phyloP scores from a whole-genome alignment of 2,797 vertebrate species.

The Cygnus olor region DNA sequence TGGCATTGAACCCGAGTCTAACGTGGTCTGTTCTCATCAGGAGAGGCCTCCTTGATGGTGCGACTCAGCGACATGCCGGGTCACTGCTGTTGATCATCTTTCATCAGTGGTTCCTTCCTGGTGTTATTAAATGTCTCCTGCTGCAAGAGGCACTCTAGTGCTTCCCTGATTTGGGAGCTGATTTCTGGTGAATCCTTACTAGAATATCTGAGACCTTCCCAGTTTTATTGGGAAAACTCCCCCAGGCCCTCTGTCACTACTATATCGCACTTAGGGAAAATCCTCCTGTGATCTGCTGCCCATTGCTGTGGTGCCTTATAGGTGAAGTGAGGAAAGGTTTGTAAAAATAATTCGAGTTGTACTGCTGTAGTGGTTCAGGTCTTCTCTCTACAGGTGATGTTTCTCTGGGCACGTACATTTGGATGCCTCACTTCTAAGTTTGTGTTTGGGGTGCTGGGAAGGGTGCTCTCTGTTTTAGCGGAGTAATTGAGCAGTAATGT shows the following conservation, averaged over 20 bases:
- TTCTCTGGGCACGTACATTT: neutral
- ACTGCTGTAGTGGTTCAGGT: neutral
- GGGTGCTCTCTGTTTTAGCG: neutral
- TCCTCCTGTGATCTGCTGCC: neutral
- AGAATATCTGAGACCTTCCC: neutral
- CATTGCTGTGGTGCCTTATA: neutral
- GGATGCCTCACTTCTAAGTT: neutral
- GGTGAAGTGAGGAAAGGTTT: neutral
- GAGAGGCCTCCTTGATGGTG: neutral
- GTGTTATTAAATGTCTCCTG: neutral
- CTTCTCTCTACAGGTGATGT: neutral
- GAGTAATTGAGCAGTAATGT: conserved; percentile 32
- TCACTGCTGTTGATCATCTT: fast-evolving
- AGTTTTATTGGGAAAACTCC: fast-evolving
- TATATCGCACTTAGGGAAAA: neutral
- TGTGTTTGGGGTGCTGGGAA: neutral
- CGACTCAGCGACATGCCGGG: fast-evolving
- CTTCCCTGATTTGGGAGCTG: neutral
- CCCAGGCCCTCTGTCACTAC: neutral
- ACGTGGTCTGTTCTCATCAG: fast-evolving
- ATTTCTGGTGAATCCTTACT: neutral
- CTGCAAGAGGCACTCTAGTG: neutral
- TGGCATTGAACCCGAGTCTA: fast-evolving
- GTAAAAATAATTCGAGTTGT: fast-evolving
- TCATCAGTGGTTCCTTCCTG: neutral